Conservation (phyloP, 2,797 vertebrate species). For the Silurus aristotelis region DNA sequence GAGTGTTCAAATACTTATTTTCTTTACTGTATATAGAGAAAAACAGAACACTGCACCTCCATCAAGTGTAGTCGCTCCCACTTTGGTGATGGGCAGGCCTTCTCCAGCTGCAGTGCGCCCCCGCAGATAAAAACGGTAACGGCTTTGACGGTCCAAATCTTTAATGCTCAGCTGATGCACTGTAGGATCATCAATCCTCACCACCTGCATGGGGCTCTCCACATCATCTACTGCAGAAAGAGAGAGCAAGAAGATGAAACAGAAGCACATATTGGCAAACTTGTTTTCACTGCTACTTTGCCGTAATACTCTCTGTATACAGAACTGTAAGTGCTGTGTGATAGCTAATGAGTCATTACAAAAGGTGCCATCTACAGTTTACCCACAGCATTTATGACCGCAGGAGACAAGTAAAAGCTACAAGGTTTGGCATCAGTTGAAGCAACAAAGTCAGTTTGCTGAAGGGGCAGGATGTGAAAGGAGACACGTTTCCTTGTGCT, state of each 20-base stretch:
- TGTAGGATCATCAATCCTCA: conserved; percentile 63
- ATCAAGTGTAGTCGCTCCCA: conserved; percentile 81
- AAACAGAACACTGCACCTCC: conserved; percentile 68
- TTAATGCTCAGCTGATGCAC: conserved; percentile 70
- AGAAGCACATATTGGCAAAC: background rate
- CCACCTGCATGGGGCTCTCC: conserved; percentile 67
- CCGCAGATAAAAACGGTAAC: conserved; percentile 81
- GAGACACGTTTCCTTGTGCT: background rate
- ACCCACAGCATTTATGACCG: background rate
- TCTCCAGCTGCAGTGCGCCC: conserved; percentile 76
- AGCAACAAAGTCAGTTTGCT: background rate
- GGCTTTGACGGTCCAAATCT: conserved; percentile 73
- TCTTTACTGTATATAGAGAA: background rate
- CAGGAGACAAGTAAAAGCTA: background rate
- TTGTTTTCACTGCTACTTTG: background rate
- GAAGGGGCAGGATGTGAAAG: background rate
- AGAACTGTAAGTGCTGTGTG: background rate
- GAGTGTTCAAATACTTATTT: too few relatives aligned
- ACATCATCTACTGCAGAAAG: conserved; percentile 68
- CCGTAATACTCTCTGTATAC: background rate
- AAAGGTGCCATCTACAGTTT: background rate
- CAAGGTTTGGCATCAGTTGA: background rate
- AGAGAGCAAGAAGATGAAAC: background rate
- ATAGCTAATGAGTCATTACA: background rate
- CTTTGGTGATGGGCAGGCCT: conserved; percentile 72